Evolutionary conservation across 2,113 vertebrate genomes (phyloP).

Genomic region (Clinocottus analis): DNA sequence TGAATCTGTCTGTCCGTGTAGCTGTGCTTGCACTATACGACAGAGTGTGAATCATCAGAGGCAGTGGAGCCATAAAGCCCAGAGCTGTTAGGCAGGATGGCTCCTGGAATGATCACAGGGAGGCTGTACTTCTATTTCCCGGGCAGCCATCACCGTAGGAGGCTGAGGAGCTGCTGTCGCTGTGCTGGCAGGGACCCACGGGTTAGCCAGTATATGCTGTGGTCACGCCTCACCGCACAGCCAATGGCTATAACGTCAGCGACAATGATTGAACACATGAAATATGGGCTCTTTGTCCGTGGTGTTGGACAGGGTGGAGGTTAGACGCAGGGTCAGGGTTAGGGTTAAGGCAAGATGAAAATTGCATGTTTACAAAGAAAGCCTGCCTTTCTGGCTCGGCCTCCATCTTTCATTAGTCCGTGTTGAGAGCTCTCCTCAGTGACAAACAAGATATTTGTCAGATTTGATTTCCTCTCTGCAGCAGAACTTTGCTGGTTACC

Average conservation of each 20-base stretch:
- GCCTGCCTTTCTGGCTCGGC: conserved; percentile 31
- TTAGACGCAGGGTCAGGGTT: conserved; percentile 74
- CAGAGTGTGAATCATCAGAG: conserved; percentile 74
- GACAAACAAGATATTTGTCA: conserved; percentile 74
- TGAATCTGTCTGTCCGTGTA: conserved; percentile 73
- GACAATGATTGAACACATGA: conserved; percentile 80
- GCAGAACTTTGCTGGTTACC: conserved; percentile 59
- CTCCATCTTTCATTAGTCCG: conserved; percentile 64
- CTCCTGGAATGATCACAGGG: conserved; percentile 78
- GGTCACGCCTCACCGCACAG: conserved; percentile 74
- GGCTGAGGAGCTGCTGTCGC: conserved; percentile 55
- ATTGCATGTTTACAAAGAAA: conserved; percentile 76
- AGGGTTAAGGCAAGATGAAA: conserved; percentile 78
- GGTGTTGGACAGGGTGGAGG: conserved; percentile 77
- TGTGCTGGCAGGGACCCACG: conserved; percentile 58
- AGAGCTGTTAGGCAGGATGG: conserved; percentile 78
- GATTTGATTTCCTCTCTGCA: conserved; percentile 64
- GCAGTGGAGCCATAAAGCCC: conserved; percentile 75
- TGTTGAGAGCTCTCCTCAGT: conserved; percentile 53
- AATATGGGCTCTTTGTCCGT: conserved; percentile 80
- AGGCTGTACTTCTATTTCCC: conserved; percentile 66
- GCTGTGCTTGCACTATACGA: conserved; percentile 74
- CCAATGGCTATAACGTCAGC: conserved; percentile 78
- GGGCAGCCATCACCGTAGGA: conserved; percentile 66
- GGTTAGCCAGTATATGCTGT: conserved; percentile 61